Conservation (phyloP, 2,797 vertebrate genomes). For the Tragelaphus oryx region DNA sequence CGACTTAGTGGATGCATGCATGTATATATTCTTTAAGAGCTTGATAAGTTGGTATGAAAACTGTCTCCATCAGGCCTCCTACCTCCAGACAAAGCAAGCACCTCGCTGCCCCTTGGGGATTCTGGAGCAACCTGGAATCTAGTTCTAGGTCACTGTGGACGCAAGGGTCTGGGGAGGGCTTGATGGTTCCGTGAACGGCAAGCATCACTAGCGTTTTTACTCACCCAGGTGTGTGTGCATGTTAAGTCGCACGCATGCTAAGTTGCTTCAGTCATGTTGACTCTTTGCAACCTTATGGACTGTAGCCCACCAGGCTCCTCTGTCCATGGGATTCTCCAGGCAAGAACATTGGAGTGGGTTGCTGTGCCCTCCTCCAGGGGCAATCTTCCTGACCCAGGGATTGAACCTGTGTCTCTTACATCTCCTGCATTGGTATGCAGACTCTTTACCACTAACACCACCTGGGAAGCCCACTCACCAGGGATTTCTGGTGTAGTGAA, state of each 20-base stretch:
- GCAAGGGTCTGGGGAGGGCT: background rate
- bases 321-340: background rate
- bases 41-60: background rate
- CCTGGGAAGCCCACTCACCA: background rate
- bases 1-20: background rate
- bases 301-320: background rate
- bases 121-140: background rate
- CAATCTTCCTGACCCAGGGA: background rate
- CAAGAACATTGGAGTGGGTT: background rate
- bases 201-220: background rate
- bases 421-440: background rate
- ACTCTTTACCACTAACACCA: background rate
- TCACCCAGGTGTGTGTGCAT: background rate
- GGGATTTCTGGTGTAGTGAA: fast-evolving
- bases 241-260: background rate
- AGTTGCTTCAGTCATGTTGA: background rate
- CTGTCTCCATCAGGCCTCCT: background rate
- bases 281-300: background rate
- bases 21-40: background rate
- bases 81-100: background rate
- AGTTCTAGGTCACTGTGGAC: background rate
- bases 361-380: background rate
- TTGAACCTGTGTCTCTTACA: background rate
- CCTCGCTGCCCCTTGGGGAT: background rate
- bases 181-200: fast-evolving